These are phyloP conservation scores for Belonocnema kinseyi DNA, from an alignment of 1,140 invertebrate genomes.

Conservation along the genomic window DNA sequence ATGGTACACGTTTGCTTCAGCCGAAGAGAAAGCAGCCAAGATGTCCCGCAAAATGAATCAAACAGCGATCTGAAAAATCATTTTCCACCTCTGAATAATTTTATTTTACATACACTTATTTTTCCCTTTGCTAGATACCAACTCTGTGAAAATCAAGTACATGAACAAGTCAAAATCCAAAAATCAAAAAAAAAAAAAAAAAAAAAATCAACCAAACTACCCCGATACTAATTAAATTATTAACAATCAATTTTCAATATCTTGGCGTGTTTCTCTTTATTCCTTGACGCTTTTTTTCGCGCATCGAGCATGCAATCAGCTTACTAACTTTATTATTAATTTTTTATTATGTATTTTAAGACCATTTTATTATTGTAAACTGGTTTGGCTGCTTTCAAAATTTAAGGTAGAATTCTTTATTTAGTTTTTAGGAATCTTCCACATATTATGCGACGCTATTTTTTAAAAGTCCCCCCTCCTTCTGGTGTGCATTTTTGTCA, in stretches of 20 bases:
- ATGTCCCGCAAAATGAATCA: constrained; percentile 35
- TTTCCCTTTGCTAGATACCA: neutral
- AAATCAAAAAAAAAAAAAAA: neutral
- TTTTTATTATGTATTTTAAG: constrained; percentile 24
- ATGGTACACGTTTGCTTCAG: constrained; percentile 56
- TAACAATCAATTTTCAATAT: constrained; percentile 11
- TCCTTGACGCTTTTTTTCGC: constrained; percentile 28
- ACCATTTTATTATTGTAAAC: constrained; percentile 8
- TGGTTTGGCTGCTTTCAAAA: too few relatives aligned
- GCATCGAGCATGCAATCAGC: constrained; percentile 24
- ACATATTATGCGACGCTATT: too few relatives aligned
- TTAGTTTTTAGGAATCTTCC: too few relatives aligned
- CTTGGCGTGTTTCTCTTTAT: constrained; percentile 52
- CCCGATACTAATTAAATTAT: neutral
- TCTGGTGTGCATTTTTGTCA: too few relatives aligned
- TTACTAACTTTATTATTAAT: constrained; percentile 33
- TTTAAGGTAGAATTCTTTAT: too few relatives aligned
- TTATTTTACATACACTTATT: neutral
- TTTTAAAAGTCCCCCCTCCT: too few relatives aligned
- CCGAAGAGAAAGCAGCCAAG: constrained; percentile 54
- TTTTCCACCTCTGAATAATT: neutral
- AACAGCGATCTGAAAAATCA: neutral
- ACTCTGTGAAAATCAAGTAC: too few relatives aligned
- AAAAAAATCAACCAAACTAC: neutral
- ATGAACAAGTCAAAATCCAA: neutral